Evolutionary conservation across 2,113 vertebrate genomes (phyloP).

Genomic region (Podarcis muralis): DNA sequence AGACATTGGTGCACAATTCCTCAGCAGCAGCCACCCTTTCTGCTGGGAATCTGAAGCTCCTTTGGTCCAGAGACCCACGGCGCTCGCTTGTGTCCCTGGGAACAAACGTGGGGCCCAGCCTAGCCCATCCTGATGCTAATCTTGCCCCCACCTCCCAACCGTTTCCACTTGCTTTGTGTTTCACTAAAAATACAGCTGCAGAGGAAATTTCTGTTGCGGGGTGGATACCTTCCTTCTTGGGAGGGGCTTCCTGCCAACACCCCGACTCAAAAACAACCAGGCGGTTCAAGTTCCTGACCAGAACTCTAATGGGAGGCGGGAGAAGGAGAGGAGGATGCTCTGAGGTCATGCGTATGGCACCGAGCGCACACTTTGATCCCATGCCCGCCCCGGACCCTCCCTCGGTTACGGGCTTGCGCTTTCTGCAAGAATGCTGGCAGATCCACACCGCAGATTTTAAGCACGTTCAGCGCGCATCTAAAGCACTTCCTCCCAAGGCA

Average conservation of each 20-base stretch:
- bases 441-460: too few relatives aligned
- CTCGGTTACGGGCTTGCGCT: rapidly evolving
- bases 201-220: slow-evolving; percentile 57
- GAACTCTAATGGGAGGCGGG: rapidly evolving
- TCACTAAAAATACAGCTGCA: slow-evolving; percentile 57
- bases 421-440: rapidly evolving
- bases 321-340: not conserved
- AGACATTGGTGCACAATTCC: rapidly evolving
- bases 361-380: too few relatives aligned
- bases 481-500: not conserved
- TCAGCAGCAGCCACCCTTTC: not conserved
- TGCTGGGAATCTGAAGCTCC: not conserved
- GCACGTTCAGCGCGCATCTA: too few relatives aligned
- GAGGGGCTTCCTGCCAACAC: slow-evolving; percentile 68
- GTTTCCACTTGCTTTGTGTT: slow-evolving; percentile 64
- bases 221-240: slow-evolving; percentile 67
- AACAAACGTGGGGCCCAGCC: not conserved
- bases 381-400: too few relatives aligned
- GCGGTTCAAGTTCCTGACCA: not conserved
- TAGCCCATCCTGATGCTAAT: slow-evolving; percentile 58
- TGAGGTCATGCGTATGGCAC: not conserved
- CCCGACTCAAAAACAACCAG: slow-evolving; percentile 42
- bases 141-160: slow-evolving; percentile 47
- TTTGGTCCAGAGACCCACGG: not conserved
- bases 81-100: not conserved